These are phyloP conservation scores for Stenchaetothrips biformis DNA, from an alignment of 2,888 invertebrate genomes.

Conservation along the genomic window DNA sequence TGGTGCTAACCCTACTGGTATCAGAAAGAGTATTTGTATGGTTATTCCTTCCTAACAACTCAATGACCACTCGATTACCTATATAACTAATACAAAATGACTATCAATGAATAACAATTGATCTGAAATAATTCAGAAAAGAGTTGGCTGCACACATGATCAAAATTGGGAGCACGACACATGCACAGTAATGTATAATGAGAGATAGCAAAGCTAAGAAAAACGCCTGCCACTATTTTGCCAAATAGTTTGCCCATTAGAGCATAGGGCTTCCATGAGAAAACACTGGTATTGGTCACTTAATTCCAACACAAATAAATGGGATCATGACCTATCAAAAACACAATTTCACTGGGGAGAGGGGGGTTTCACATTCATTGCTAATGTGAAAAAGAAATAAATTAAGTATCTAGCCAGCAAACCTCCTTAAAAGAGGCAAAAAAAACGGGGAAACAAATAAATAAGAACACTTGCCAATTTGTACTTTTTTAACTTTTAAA, in stretches of 20 bases:
- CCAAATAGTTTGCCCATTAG: not conserved
- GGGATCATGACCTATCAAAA: not conserved
- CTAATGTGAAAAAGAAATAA: slow-evolving; percentile 2
- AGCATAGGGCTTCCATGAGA: not conserved
- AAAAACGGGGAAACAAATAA: not conserved
- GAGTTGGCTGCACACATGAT: slow-evolving; percentile 1
- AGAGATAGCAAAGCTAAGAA: slow-evolving; percentile 21
- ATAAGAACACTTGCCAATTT: slow-evolving; percentile 25
- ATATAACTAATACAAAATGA: slow-evolving; percentile 20
- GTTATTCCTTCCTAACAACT: not conserved
- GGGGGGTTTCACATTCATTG: not conserved
- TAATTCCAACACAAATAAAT: not conserved
- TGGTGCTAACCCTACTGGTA: slow-evolving; percentile 30
- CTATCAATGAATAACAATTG: slow-evolving; percentile 23
- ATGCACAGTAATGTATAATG: slow-evolving; percentile 1
- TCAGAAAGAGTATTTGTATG: slow-evolving; percentile 31
- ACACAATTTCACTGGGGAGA: slow-evolving; percentile 2
- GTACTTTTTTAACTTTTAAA: slow-evolving; percentile 19
- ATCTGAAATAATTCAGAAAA: slow-evolving; percentile 15
- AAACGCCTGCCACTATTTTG: not conserved
- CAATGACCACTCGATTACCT: not conserved
- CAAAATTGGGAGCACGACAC: slow-evolving; percentile 5
- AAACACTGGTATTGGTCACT: slow-evolving; percentile 21
- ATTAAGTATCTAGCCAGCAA: slow-evolving; percentile 15
- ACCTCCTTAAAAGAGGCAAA: not conserved